Base-by-base conservation (phyloP, 2,797 vertebrate genomes). In the Potorous gilbertii region DNA sequence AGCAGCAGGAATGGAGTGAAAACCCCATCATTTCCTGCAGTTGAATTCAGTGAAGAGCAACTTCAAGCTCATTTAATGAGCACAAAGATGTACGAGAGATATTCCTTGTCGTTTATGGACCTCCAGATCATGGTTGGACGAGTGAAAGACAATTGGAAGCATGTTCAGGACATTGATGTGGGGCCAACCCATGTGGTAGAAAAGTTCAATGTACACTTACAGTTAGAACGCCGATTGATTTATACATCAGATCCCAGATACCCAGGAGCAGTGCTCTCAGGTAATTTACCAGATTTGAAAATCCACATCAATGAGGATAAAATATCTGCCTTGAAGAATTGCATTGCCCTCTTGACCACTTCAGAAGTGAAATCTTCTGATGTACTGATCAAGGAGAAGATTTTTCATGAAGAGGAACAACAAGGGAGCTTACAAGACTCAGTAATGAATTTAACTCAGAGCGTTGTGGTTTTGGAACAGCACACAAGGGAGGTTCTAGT, bases 111-210 rank as follows among this genome's bases (percentile, higher is more conserved):
- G 0, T 99, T 99, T 94, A 99, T 99, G 97, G 99, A 99, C 98
- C 99, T 99, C 56, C 99, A 99, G 98, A 99, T 99, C 97, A 99
- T 99, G 99, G 99, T 99, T 2, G 99, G 99, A 54, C 99, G 98
- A 21, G 99, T 99, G 96, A 99, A 99, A 96, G 99, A 99, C 98
- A 99, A 99, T 97, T 99, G 99, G 99, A 99, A 99, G 55, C 99
- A 99, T 0, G 98, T 99, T 92, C 99, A 99, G 93, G 99, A 99
- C 94, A 99, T 99, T 16, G 99, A 99, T 9, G 99, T 99, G 52
- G 99, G 99, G 12, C 99, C 99, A 0, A 99, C 99, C 52, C 99
- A 99, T 0, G 99, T 99, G 94, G 99, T 99, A 0, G 99, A 99
- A 98, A 99, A 99, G 97, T 99, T 99, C 96, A 99, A 99, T 0